phyloP scores from a whole-genome alignment of 2,797 vertebrate species.

The Synanceia verrucosa region DNA sequence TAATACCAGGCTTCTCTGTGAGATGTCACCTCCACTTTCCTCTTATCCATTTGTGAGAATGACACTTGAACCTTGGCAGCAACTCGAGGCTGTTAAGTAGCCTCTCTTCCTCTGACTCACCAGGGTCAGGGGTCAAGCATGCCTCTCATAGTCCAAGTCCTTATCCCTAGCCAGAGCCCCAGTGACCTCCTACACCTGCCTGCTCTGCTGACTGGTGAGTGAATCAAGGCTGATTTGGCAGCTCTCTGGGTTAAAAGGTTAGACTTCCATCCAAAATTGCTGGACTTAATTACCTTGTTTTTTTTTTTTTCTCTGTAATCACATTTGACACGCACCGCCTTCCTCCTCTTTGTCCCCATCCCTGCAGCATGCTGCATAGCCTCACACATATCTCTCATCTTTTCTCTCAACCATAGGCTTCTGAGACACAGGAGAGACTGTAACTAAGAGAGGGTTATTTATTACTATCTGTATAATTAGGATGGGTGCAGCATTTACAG shows the following conservation, averaged over 20 bases:
- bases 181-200: background rate
- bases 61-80: conserved; percentile 13
- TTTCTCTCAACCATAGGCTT: background rate
- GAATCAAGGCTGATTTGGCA: conserved; percentile 35
- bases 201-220: conserved; percentile 11
- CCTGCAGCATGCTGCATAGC: conserved; percentile 1
- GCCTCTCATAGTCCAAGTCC: conserved; percentile 4
- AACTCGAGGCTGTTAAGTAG: background rate
- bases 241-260: conserved; percentile 43
- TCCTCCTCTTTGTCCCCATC: background rate
- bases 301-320: conserved; percentile 29
- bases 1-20: background rate
- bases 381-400: conserved; percentile 10
- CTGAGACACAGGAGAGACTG: conserved; percentile 3
- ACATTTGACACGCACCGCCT: conserved; percentile 37
- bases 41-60: background rate
- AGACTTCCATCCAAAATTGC: conserved; percentile 31
- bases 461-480: conserved; percentile 39
- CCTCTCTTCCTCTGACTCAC: conserved; percentile 1
- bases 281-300: conserved; percentile 39
- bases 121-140: conserved; percentile 29
- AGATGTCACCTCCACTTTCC: conserved; percentile 20
- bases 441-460: conserved; percentile 38
- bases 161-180: background rate
- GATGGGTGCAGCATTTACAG: conserved; percentile 10